Evolutionary conservation across 2,888 invertebrate species (phyloP).

Genomic region (Dryadula phaetusa): DNA sequence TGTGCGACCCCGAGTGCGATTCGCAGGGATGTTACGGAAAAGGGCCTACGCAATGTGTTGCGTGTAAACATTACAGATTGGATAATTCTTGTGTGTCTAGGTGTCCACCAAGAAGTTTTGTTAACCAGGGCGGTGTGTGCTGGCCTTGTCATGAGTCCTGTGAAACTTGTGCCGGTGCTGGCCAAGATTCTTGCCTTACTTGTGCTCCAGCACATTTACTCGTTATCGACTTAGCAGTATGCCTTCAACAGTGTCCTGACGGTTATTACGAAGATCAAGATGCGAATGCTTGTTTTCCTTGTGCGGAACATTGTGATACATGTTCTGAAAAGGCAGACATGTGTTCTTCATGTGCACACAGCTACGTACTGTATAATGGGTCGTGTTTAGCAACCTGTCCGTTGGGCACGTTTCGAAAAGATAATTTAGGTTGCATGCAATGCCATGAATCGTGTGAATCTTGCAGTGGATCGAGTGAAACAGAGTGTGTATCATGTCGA

Average conservation of each 20-base stretch:
- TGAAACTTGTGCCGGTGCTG: slow-evolving; percentile 94
- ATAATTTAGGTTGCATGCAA: slow-evolving; percentile 92
- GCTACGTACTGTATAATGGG: slow-evolving; percentile 92
- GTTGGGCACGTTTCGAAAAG: slow-evolving; percentile 91
- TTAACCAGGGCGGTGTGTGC: slow-evolving; percentile 91
- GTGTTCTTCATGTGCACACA: slow-evolving; percentile 94
- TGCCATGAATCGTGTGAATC: slow-evolving; percentile 93
- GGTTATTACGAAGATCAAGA: slow-evolving; percentile 93
- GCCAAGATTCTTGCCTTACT: slow-evolving; percentile 93
- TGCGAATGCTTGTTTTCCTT: slow-evolving; percentile 92
- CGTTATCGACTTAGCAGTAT: slow-evolving; percentile 93
- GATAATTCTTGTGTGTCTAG: slow-evolving; percentile 93
- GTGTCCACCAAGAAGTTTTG: slow-evolving; percentile 93
- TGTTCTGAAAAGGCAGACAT: slow-evolving; percentile 93
- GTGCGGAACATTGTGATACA: slow-evolving; percentile 93
- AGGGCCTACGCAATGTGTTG: slow-evolving; percentile 92
- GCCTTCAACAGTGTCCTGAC: slow-evolving; percentile 94
- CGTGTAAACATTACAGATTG: slow-evolving; percentile 91
- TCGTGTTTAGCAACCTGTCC: slow-evolving; percentile 95
- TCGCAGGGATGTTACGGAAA: slow-evolving; percentile 92
- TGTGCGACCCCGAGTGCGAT: slow-evolving; percentile 92
- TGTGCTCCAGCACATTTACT: slow-evolving; percentile 93
- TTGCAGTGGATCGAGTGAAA: slow-evolving; percentile 90
- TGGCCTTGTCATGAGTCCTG: slow-evolving; percentile 95
- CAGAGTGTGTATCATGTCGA: slow-evolving; percentile 92